Percentiles rank a stretch among this genome's conserved stretches.
These are phyloP conservation scores for Rhinogobio ventralis DNA, from an alignment of 2,797 vertebrate species.

Conservation along the genomic window DNA sequence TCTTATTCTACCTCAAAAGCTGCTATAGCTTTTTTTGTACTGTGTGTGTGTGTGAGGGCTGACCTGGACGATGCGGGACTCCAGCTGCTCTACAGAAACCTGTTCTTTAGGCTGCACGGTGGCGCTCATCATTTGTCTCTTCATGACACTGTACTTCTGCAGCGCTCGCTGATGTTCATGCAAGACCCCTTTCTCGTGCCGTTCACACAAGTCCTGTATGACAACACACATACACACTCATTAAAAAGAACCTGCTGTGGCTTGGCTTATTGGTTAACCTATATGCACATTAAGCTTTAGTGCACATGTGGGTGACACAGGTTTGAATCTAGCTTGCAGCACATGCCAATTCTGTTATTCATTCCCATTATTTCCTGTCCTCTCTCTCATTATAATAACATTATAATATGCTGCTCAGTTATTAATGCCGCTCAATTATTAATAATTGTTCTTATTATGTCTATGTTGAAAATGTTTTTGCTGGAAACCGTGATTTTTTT, in stretches of 20 bases:
- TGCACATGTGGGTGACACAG: not conserved
- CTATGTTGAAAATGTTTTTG: not conserved
- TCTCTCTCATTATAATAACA: not conserved
- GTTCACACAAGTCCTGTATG: constrained; percentile 91
- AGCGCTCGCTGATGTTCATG: constrained; percentile 94
- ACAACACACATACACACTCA: constrained; percentile 20
- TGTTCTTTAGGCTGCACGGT: constrained; percentile 89
- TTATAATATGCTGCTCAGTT: not conserved
- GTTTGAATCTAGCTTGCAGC: constrained; percentile 10
- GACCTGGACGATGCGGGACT: constrained; percentile 96
- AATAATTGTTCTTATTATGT: not conserved
- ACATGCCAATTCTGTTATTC: too few species aligned
- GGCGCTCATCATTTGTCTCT: constrained; percentile 93
- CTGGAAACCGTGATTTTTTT: not conserved
- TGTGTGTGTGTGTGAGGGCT: not conserved
- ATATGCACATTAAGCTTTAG: not conserved
- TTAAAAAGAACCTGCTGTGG: not conserved
- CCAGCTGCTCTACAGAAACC: constrained; percentile 90
- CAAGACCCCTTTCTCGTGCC: constrained; percentile 95
- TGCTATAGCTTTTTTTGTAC: not conserved
- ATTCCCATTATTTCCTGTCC: not conserved
- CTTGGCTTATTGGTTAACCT: not conserved
- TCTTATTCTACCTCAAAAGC: not conserved
- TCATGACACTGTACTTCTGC: constrained; percentile 95
- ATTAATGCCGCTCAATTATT: not conserved